phyloP scores from a whole-genome alignment of 2,888 invertebrate genomes.

The Augochlorella aurata region DNA sequence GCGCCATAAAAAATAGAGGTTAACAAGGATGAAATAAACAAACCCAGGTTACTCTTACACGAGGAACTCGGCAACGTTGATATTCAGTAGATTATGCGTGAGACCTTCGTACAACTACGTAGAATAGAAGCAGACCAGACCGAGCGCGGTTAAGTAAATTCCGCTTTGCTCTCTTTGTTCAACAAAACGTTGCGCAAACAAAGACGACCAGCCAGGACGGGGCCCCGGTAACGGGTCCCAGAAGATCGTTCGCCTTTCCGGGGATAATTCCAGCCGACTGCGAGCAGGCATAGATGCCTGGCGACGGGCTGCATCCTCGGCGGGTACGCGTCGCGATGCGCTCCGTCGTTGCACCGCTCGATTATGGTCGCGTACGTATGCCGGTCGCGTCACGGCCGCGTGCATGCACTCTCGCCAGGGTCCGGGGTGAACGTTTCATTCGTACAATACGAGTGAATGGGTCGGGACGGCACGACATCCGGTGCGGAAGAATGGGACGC shows the following conservation, averaged over 20 bases:
- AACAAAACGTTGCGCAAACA: neutral
- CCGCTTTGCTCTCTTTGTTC: neutral
- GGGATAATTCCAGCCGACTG: neutral
- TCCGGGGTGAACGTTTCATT: conserved; percentile 29
- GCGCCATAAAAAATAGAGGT: no score
- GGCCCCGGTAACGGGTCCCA: neutral
- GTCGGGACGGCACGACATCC: conserved; percentile 57
- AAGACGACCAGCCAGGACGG: neutral
- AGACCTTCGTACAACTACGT: no score
- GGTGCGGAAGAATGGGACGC: conserved; percentile 54
- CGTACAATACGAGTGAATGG: conserved; percentile 61
- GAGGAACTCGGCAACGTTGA: no score
- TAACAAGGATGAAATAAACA: no score
- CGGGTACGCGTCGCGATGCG: neutral
- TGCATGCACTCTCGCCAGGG: conserved; percentile 5
- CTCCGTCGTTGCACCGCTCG: neutral
- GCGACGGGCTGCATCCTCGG: neutral
- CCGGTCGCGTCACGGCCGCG: conserved; percentile 40
- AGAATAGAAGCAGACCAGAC: no score
- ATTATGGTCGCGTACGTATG: conserved; percentile 36
- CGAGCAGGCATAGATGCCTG: neutral
- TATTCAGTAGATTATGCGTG: no score
- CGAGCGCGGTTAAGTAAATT: no score
- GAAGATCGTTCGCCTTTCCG: neutral
- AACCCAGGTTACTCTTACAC: no score